Evolutionary conservation across 2,888 invertebrate species (phyloP).

Genomic region (Geotrupes spiniger): DNA sequence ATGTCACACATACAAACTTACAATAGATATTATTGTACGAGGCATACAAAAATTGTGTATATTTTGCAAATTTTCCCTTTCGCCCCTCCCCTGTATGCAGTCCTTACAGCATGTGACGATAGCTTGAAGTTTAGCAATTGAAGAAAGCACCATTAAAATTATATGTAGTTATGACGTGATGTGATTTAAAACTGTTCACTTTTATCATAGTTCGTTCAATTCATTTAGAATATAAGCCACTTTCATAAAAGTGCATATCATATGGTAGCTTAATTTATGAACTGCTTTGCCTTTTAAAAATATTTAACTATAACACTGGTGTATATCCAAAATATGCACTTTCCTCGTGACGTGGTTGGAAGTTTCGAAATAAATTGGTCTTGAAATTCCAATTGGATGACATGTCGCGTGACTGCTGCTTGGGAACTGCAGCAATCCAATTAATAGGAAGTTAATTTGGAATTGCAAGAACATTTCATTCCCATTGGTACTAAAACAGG

Average conservation of each 20-base stretch:
- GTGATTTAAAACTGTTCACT: conserved; percentile 31
- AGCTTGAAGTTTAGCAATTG: conserved; percentile 52
- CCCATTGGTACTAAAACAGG: no score
- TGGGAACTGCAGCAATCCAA: conserved; percentile 11
- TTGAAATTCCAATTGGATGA: neutral
- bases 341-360: conserved; percentile 5
- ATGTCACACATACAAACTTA: conserved; percentile 49
- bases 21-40: conserved; percentile 44
- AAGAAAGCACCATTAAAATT: conserved; percentile 48
- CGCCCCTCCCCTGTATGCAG: conserved; percentile 50
- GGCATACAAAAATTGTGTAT: conserved; percentile 50
- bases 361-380: conserved; percentile 2
- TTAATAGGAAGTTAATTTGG: no score
- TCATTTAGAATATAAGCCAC: conserved; percentile 3
- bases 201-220: neutral
- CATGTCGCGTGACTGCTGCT: conserved; percentile 4
- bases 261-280: conserved; percentile 1
- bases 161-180: conserved; percentile 26
- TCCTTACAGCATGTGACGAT: conserved; percentile 53
- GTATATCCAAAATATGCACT: conserved; percentile 13
- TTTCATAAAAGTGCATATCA: conserved; percentile 17
- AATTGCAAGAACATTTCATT: no score
- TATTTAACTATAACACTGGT: conserved; percentile 2
- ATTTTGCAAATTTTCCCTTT: conserved; percentile 45
- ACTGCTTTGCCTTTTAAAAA: neutral